Evolutionary conservation across 1,140 invertebrate genomes (phyloP), one percentile per base, ranked within the genome.

Genomic region (Eupeodes corollae): DNA sequence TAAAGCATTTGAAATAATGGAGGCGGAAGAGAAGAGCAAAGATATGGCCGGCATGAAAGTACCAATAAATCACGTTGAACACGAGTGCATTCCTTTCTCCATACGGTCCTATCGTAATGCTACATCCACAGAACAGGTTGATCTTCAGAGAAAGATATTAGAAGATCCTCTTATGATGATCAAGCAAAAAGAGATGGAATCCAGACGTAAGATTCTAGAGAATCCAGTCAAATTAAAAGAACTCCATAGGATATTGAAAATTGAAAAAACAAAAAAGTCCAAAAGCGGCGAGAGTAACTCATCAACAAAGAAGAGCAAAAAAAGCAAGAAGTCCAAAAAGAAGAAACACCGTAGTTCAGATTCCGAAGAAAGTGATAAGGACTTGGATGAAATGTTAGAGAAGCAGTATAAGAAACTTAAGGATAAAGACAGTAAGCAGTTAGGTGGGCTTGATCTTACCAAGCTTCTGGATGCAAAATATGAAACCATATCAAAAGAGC

Each of bases 201-300:
- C 82, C 1, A 72, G 83, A 35, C 78, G 78, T 43, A 81, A 88
- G 55, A 70, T 94, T 18, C 63, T 93, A 9, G 83, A 89, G 55
- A 95, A 94, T 78, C 90, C 91, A n/a, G 76, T 93, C 0, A 89
- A 88, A 68, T 71, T 92, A 52, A 88, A 89, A 56, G 81, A 86
- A 68, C 65, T 93, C 2, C 79, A 88, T 60, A 77, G 86, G 58
- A 71, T 90, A 57, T 77, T 92, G 54, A 72, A 79, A 62, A 70
- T 69, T 46, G 75, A 80, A 56, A 68, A 78, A 57, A 71, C 75
- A 52, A 56, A 49, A 47, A 76, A 68, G 56, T 64, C 54, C 54
- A 70, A 56, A 69, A 8, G 21, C 8, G 21, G 21, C 8, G 21
- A 26, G 3, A 8, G 21, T 26, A 3, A 26, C 3, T 75, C 61